These are phyloP conservation scores for Pogonomyrmex barbatus DNA, from an alignment of 1,140 invertebrate genomes.

Conservation along the genomic window DNA sequence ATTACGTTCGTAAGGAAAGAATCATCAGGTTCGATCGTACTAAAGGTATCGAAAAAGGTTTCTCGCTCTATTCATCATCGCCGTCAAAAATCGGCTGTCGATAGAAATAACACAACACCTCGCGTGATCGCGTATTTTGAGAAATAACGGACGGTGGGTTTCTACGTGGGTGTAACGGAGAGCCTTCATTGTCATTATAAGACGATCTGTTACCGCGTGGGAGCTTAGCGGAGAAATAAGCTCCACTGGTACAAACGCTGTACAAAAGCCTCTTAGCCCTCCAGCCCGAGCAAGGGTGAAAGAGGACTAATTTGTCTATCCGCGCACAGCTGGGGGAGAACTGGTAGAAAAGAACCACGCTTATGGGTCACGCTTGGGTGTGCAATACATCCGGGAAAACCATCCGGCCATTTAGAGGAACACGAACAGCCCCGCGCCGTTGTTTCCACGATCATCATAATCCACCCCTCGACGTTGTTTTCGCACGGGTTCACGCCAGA, in stretches of 20 bases:
- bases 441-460: constrained; percentile 69
- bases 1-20: neutral
- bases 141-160: constrained; percentile 5
- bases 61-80: neutral
- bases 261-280: constrained; percentile 47
- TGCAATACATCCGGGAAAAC: constrained; percentile 52
- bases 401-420: constrained; percentile 15
- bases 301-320: constrained; percentile 65
- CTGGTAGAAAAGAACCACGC: constrained; percentile 15
- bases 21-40: neutral
- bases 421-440: constrained; percentile 24
- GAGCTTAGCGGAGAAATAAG: constrained; percentile 61
- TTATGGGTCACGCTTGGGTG: constrained; percentile 55
- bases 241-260: constrained; percentile 29
- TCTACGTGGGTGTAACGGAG: constrained; percentile 1
- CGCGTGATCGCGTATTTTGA: constrained; percentile 9
- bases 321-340: constrained; percentile 1
- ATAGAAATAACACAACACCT: neutral
- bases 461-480: constrained; percentile 62
- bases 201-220: constrained; percentile 48
- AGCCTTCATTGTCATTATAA: constrained; percentile 41
- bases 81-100: neutral
- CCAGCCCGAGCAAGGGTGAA: constrained; percentile 51
- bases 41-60: neutral
- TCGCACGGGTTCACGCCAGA: constrained; percentile 65